Conservation (phyloP, 2,888 invertebrate species). For the Synergus gifuensis region DNA sequence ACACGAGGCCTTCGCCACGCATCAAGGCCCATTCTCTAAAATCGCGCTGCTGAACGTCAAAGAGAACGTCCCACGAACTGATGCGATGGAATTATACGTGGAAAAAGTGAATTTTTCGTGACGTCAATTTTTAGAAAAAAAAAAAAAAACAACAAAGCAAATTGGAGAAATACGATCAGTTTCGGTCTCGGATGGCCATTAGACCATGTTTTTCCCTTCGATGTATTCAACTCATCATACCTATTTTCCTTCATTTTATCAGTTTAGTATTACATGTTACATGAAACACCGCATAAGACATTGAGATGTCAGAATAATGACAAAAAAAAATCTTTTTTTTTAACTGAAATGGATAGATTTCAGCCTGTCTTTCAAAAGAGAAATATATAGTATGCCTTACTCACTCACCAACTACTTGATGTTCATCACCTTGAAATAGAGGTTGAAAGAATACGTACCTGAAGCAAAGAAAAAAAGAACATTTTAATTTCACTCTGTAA, state of each 20-base stretch:
- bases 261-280: not conserved
- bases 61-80: conserved; percentile 18
- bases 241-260: not conserved
- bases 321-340: too few relatives aligned
- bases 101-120: not conserved
- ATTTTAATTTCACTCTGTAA: not conserved
- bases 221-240: not conserved
- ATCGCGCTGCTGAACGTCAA: conserved; percentile 28
- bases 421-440: not conserved
- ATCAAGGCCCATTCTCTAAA: conserved; percentile 67
- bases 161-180: not conserved
- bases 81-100: conserved; percentile 1
- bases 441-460: conserved; percentile 28
- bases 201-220: too few relatives aligned
- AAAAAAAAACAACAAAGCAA: not conserved
- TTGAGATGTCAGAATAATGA: not conserved
- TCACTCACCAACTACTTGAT: conserved; percentile 11
- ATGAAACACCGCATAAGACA: too few relatives aligned
- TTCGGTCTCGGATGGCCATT: too few relatives aligned
- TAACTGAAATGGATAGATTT: not conserved
- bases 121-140: not conserved
- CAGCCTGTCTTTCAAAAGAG: not conserved
- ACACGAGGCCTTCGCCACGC: conserved; percentile 75
- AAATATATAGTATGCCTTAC: not conserved
- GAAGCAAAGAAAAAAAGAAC: conserved; percentile 21